phyloP scores from a whole-genome alignment of 2,113 vertebrate species.

The Dipodomys merriami region DNA sequence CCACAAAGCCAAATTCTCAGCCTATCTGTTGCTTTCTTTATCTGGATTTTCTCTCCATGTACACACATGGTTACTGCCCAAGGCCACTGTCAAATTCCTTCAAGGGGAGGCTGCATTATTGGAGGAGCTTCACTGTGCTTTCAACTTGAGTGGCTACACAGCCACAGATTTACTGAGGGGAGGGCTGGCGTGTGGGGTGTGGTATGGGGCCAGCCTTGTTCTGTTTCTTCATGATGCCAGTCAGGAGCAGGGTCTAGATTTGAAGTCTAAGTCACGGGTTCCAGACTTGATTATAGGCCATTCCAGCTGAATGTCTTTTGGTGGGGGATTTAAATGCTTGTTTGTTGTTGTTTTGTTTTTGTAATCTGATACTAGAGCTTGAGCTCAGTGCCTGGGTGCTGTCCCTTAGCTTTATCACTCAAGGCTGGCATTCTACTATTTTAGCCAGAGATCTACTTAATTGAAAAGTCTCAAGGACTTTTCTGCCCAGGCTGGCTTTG shows the following conservation, averaged over 20 bases:
- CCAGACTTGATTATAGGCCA: slow-evolving; percentile 5
- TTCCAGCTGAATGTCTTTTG: neutral
- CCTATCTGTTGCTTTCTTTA: neutral
- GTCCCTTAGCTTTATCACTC: neutral
- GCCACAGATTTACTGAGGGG: too few species aligned
- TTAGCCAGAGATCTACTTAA: too few species aligned
- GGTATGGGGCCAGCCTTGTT: neutral
- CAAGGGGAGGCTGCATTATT: neutral
- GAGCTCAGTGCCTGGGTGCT: too few species aligned
- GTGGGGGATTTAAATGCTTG: neutral
- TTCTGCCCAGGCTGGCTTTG: too few species aligned
- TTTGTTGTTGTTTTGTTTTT: too few species aligned
- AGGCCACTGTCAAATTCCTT: neutral
- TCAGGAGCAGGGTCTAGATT: neutral
- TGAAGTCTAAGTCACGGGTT: neutral
- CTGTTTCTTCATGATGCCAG: neutral
- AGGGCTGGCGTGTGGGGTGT: too few species aligned
- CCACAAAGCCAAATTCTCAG: too few species aligned
- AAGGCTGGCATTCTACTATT: too few species aligned
- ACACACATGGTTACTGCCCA: neutral
- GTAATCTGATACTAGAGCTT: too few species aligned
- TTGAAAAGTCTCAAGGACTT: too few species aligned
- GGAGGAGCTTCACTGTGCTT: neutral
- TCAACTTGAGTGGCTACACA: neutral
- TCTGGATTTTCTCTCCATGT: neutral